These are phyloP conservation scores for Leucopsar rothschildi DNA, from an alignment of 2,113 vertebrate genomes.

Conservation along the genomic window DNA sequence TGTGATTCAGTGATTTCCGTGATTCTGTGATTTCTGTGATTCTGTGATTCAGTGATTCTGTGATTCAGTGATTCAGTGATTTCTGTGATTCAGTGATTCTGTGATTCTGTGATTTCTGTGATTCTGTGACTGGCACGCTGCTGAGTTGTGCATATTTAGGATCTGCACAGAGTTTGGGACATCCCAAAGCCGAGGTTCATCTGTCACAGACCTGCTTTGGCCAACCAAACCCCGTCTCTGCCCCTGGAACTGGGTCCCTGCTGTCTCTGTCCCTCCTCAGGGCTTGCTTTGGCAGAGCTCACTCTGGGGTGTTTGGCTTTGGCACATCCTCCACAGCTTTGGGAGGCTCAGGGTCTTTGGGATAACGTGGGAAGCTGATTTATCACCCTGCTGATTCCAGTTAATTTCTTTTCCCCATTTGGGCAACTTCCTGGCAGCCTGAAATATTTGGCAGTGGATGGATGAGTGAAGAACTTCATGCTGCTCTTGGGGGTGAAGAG, in stretches of 20 bases:
- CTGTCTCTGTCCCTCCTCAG: accelerated
- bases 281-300: not conserved
- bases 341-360: not conserved
- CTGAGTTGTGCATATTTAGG: not conserved
- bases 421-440: not conserved
- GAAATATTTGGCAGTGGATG: not conserved
- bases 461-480: not conserved
- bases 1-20: too few relatives aligned
- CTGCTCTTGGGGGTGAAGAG: not conserved
- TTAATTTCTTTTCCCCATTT: slow-evolving; percentile 12
- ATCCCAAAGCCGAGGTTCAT: not conserved
- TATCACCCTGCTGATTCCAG: not conserved
- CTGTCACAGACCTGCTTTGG: not conserved
- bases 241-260: accelerated
- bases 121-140: not conserved
- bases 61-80: not conserved
- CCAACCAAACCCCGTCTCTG: accelerated
- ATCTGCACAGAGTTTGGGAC: not conserved
- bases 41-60: too few relatives aligned
- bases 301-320: not conserved
- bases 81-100: not conserved
- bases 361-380: not conserved
- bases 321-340: not conserved
- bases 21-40: too few relatives aligned
- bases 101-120: not conserved